Conservation (phyloP, 2,113 vertebrate species). For the Forbesichthys papilliferus region DNA sequence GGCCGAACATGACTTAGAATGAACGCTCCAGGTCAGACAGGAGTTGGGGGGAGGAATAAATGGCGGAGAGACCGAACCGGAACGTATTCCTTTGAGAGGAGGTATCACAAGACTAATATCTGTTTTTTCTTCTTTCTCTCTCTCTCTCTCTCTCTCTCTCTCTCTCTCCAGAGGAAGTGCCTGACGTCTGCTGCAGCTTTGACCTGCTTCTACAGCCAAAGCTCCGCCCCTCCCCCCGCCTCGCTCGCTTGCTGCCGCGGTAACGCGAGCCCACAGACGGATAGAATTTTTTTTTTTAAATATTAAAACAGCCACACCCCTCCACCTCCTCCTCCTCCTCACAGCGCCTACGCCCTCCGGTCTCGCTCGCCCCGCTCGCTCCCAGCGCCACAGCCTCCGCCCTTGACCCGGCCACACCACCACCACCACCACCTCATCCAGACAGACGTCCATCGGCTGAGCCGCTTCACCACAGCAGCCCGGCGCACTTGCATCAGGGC, state of each 20-base stretch:
- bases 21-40: constrained; percentile 19
- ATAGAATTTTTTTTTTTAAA: constrained; percentile 14
- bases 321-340: constrained; percentile 13
- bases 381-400: constrained; percentile 31
- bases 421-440: constrained; percentile 32
- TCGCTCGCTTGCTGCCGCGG: constrained; percentile 72
- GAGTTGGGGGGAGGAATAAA: constrained; percentile 19
- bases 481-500: constrained; percentile 38
- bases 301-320: constrained; percentile 30
- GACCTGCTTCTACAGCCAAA: constrained; percentile 79
- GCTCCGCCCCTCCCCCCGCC: constrained; percentile 66
- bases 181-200: constrained; percentile 82
- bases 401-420: constrained; percentile 15
- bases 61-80: constrained; percentile 11
- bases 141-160: constrained; percentile 68
- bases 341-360: constrained; percentile 35
- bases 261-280: constrained; percentile 59
- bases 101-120: constrained; percentile 29
- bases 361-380: constrained; percentile 36
- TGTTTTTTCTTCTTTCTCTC: constrained; percentile 58
- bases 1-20: constrained; percentile 21
- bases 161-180: constrained; percentile 74
- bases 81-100: constrained; percentile 14
- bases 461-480: constrained; percentile 56
- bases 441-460: constrained; percentile 46